These are phyloP conservation scores for Pycnomerus fuliginosus DNA, from an alignment of 2,888 invertebrate species.

Conservation along the genomic window DNA sequence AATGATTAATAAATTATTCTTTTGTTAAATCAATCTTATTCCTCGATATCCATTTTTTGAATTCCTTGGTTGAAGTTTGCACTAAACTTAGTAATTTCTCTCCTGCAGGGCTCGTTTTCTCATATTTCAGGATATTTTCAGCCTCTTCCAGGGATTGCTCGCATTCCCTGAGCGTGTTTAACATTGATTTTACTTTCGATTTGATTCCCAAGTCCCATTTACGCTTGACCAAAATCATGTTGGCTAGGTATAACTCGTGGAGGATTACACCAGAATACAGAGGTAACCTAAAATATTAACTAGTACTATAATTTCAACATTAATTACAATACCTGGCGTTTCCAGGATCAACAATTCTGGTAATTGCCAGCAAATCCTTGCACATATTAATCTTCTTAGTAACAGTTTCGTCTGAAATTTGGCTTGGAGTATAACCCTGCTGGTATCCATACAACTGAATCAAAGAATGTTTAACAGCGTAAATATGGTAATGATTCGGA, in stretches of 20 bases:
- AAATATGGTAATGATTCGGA: constrained; percentile 81
- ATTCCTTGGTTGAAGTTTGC: constrained; percentile 54
- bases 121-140: constrained; percentile 55
- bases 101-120: constrained; percentile 58
- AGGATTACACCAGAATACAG: constrained; percentile 77
- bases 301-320: too few species aligned
- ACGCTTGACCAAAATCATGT: constrained; percentile 40
- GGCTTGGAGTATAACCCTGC: constrained; percentile 57
- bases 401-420: constrained; percentile 61
- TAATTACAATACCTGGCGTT: constrained; percentile 66
- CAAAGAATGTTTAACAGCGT: constrained; percentile 78
- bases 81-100: constrained; percentile 57
- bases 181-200: constrained; percentile 48
- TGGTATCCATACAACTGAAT: constrained; percentile 78
- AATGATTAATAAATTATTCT: constrained; percentile 1
- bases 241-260: constrained; percentile 58
- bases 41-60: constrained; percentile 55
- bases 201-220: constrained; percentile 50
- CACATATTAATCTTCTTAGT: constrained; percentile 69
- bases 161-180: constrained; percentile 53
- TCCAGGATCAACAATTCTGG: constrained; percentile 69
- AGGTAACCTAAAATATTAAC: constrained; percentile 55
- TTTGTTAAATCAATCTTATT: constrained; percentile 37
- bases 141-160: constrained; percentile 53
- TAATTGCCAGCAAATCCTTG: constrained; percentile 63